Base-by-base conservation (phyloP, 2,888 invertebrate species). In the Phytoseiulus persimilis region DNA sequence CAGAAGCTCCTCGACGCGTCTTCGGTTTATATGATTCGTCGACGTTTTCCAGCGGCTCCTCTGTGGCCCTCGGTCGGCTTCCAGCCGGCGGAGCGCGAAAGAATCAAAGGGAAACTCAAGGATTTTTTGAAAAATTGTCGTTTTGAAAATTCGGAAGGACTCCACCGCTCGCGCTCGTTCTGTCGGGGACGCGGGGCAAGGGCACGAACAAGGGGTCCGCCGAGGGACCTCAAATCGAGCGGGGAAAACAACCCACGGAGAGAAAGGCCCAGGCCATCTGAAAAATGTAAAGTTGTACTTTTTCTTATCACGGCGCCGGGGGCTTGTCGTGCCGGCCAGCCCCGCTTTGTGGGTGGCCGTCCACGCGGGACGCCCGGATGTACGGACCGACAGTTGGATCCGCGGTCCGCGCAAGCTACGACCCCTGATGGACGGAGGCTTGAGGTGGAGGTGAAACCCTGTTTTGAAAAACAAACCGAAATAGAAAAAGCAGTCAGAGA, bases 271-370 rank as follows among this genome's bases (percentile, higher is more conserved):
- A 11, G 33, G 87, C 87, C 87, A 87, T 87, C 87, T 87, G 87
- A 87, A 87, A 87, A 87, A 87, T 87, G 87, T 87, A 87, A 87
- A 87, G 87, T 33, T 87, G 87, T 87, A 87, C 87, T 87, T 87
- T 87, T 87, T 33, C 87, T 87, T 87, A 87, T 87, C 87, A 33
- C 87, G 87, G 33, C 87, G 33, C 33, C 87, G 87, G n/a, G 32
- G 65, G 65, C 18, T 28, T 65, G 65, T 23, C 65, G 2, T 28
- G 65, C 65, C 18, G 65, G 23, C 65, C 65, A 23, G 1, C 65
- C 5, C 65, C 65, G 65, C 65, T 18, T 1, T 6, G 65, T 65
- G 11, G 28, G 65, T 65, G 2, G 18, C 5, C 65, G 65, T 23
- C 65, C 65, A 23, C 65, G 18, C 65, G 65, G 18, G 28, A 65